Conservation (phyloP, 2,113 vertebrate genomes). For the Nothocercus nigrocapillus region DNA sequence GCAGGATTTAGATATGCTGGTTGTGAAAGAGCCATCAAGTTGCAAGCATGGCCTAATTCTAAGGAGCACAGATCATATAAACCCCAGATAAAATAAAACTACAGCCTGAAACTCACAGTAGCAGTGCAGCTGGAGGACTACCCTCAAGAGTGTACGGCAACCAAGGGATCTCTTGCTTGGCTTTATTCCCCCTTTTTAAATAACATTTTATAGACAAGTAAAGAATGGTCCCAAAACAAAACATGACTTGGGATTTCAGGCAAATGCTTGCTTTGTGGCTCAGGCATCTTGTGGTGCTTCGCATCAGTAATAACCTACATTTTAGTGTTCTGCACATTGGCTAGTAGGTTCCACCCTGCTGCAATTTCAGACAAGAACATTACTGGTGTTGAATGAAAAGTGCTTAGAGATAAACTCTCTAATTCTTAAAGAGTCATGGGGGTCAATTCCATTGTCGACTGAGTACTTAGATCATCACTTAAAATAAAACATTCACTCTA, state of each 20-base stretch:
- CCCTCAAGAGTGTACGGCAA: not conserved
- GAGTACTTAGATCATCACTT: not conserved
- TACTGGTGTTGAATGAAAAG: not conserved
- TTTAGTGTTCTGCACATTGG: not conserved
- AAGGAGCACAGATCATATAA: not conserved
- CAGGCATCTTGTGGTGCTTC: not conserved
- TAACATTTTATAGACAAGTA: not conserved
- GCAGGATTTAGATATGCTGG: not conserved
- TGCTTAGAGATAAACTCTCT: not conserved
- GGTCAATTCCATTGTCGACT: not conserved
- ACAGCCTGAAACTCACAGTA: not conserved
- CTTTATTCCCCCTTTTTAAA: not conserved
- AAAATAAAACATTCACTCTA: not conserved
- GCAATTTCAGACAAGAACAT: not conserved
- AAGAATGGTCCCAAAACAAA: not conserved
- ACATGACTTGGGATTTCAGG: not conserved
- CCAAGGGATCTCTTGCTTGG: not conserved
- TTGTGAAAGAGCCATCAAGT: not conserved
- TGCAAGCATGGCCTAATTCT: not conserved
- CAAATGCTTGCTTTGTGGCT: not conserved
- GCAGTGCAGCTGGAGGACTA: not conserved
- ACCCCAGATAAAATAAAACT: not conserved
- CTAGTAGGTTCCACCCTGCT: not conserved
- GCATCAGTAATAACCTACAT: not conserved
- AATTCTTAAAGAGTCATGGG: not conserved